These are phyloP conservation scores for Asteroscopus sphinx DNA, from an alignment of 2,888 invertebrate genomes.

Conservation along the genomic window DNA sequence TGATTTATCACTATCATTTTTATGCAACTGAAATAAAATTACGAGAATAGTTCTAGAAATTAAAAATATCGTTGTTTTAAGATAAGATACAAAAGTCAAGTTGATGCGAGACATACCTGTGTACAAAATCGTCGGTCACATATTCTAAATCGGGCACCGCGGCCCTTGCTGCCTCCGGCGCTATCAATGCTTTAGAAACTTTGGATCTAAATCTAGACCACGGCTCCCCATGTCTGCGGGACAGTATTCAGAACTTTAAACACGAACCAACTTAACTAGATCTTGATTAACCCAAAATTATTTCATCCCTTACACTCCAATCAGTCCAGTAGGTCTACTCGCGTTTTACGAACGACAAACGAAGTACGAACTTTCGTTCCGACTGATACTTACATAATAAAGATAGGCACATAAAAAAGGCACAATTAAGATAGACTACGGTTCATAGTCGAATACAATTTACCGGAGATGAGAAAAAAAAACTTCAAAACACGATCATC, in stretches of 20 bases:
- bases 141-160: slow-evolving; percentile 93
- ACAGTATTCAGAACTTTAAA: slow-evolving; percentile 32
- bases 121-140: slow-evolving; percentile 94
- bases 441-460: too few species aligned
- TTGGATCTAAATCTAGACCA: slow-evolving; percentile 96
- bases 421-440: too few species aligned
- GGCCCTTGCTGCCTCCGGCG: slow-evolving; percentile 94
- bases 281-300: not conserved
- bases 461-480: too few species aligned
- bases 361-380: too few species aligned
- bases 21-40: slow-evolving; percentile 32
- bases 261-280: not conserved
- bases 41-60: slow-evolving; percentile 31
- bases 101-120: slow-evolving; percentile 82
- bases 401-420: too few species aligned
- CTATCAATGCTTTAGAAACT: slow-evolving; percentile 95
- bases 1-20: slow-evolving; percentile 44
- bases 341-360: too few species aligned
- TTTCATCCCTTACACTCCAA: slow-evolving; percentile 92
- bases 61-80: slow-evolving; percentile 26
- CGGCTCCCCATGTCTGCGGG: slow-evolving; percentile 94
- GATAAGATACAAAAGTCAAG: slow-evolving; percentile 19
- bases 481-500: too few species aligned
- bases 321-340: too few species aligned
- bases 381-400: too few species aligned